Evolutionary conservation across 2,888 invertebrate genomes (phyloP), one percentile per base, ranked within the genome.

Genomic region (Dastarcus helophoroides): DNA sequence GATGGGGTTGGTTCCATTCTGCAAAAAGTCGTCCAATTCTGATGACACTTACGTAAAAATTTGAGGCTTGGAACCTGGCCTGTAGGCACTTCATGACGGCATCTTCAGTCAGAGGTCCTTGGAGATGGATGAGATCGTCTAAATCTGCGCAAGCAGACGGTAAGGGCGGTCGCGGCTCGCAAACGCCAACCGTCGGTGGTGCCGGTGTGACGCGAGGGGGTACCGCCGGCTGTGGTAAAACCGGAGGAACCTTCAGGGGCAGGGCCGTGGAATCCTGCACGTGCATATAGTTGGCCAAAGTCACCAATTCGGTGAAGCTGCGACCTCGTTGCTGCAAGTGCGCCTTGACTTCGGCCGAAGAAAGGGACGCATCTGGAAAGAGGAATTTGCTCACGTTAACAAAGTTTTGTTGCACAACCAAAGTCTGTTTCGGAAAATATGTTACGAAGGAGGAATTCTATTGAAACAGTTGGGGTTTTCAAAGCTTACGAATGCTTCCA

Each of bases 271-370:
- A 40, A 58, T 69, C 73, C 47, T 70, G 80, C 51, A 85, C 86
- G 68, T 88, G 86, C 56, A 90, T 71, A 45, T 86, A 77, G 67
- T 88, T 89, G 49, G 90, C 73, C 58, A 91, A 73, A 47, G 89
- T 89, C 58, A 89, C 86, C 69, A 91, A 69, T 69, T 90, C 89
- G 46, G 88, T 82, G 45, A 91, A 72, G 62, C 83, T 89, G 56
- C 86, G 80, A 56, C 90, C 71, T 47, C 88, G 79, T 62, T 89
- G 89, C 68, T 90, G 88, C 56, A 90, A 69, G 62, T 89, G 89
- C n/a, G n/a, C n/a, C n/a, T n/a, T n/a, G 51, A 88, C 89, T 47
- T 89, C 89, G 71, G 90, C 90, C 71, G 88, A 89, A 50, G 88
- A 88, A 41, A 88, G 89, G 51, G 89, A 86, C 51, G 89, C 89